Evolutionary conservation across 2,888 invertebrate genomes (phyloP), one percentile per base, ranked within the genome.

Genomic region (Stenodema calcarata): DNA sequence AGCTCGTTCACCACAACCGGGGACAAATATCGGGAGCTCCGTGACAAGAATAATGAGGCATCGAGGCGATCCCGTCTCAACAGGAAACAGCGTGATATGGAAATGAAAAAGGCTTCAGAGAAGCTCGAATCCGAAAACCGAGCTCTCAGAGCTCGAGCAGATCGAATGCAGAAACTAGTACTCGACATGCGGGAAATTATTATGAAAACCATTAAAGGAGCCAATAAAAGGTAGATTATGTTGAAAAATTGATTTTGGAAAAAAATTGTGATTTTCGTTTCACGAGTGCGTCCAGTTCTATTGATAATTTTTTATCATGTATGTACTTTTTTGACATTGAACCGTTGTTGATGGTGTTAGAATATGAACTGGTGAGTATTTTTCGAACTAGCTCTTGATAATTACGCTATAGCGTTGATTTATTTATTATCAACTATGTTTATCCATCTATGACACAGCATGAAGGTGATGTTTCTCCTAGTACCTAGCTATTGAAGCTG

Each of bases 41-140:
- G 96, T 86, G 94, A 95, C 90, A 95, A 95, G 90, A 96, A 96
- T 91, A 96, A 96, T 90, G 95, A 95, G 91, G 95, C 95, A 70
- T 95, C 95, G 69, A 93, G 95, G 89, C 93, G 94, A 89, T 95
- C 95, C 0, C 92, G 95, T 88, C 93, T 94, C 92, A 95, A 95
- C 90, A 93, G 95, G 89, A 95, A 95, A 91, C 90, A 91, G 0
- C 93, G 93, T 88, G 93, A 94, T 89, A 89, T 89, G 23, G 93
- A 94, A 89, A 93, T 94, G 93, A 91, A 92, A 89, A 91, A 91
- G 81, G 90, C 92, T 88, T 93, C 93, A 0, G 90, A 92, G 30
- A 92, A 93, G 78, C 91, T 95, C 87, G 93, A 94, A 90, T 92
- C 92, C 84, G 92, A 92, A 89, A 95, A 95, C 90, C 92, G 93